Evolutionary conservation across 2,888 invertebrate genomes (phyloP), one percentile per base, ranked within the genome.

Genomic region (Erebia aethiops): DNA sequence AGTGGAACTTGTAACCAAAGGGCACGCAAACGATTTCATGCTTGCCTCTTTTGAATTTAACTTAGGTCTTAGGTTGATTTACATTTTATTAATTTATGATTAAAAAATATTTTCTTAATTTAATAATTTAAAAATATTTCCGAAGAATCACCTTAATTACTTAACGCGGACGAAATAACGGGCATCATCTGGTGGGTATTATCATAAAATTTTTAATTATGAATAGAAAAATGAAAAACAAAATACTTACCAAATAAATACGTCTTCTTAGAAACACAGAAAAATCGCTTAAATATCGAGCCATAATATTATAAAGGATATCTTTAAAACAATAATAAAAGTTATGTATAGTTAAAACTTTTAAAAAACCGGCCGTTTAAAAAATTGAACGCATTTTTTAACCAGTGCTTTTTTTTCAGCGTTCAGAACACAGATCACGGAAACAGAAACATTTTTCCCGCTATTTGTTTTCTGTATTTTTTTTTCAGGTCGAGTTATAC

Each of bases 171-270:
- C 35, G 7, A 35, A 35, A 7, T 35, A 5, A 35, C 35, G 35
- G 35, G 35, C 35, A 35, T 35, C 35, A 35, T 35, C 35, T 26
- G 26, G 26, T 26, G 3, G 26, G 4, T 26, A 26, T 26, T 26
- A 35, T 26, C 26, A 43, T 43, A 43, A 43, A 43, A 43, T 5
- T 43, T 11, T 11, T 11, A 43, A 43, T 43, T 43, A 11, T 9
- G 11, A 43, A 43, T 1, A 43, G 11, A 46, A 46, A 46, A 57
- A 11, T 11, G 13, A 8, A 26, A 21, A 56, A n/a, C n/a, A n/a
- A 54, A 56, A 57, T 65, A 82, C 91, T 89, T 81, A 91, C 91
- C 89, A 88, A 81, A 85, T 86, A 87, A 78, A 85, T 78, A 67
- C 88, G 88, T 75, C 81, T 80, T 70, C 79, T 86, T 51, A 87